These are phyloP conservation scores for Cepaea nemoralis DNA, from an alignment of 1,140 invertebrate species.

Conservation along the genomic window DNA sequence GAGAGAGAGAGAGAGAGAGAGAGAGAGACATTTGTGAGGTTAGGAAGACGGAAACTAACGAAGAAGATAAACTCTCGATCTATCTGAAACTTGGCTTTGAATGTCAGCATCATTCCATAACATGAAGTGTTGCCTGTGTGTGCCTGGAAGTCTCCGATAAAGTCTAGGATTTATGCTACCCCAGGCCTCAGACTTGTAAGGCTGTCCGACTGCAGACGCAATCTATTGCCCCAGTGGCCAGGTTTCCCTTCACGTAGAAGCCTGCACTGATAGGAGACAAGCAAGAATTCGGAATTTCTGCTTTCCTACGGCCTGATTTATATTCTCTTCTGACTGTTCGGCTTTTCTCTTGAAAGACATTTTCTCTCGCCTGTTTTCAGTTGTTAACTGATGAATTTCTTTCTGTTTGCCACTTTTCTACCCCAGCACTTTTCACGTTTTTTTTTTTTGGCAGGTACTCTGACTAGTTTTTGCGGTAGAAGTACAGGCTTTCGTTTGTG, in stretches of 20 bases:
- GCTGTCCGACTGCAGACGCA: background rate
- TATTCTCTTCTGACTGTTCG: background rate
- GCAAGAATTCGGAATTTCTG: background rate
- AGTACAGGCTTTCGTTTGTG: no score
- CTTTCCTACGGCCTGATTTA: background rate
- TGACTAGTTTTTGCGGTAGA: no score
- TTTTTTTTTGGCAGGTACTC: no score
- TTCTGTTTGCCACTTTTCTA: no score
- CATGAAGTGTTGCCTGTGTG: background rate
- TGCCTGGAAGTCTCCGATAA: background rate
- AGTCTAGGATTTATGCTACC: background rate
- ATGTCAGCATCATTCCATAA: background rate
- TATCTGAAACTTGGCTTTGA: background rate
- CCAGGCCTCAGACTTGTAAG: background rate
- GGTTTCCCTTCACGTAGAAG: background rate
- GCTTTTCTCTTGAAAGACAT: background rate
- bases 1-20: background rate
- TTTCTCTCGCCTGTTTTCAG: background rate
- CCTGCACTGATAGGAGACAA: background rate
- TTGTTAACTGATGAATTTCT: background rate
- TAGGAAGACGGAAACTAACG: background rate
- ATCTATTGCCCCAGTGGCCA: slow-evolving; percentile 6
- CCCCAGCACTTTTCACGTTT: no score
- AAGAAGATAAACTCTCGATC: no score
- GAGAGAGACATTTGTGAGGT: no score